Evolutionary conservation across 2,888 invertebrate genomes (phyloP), one percentile per base, ranked within the genome.

Genomic region (Archaeoteleia sp.): DNA sequence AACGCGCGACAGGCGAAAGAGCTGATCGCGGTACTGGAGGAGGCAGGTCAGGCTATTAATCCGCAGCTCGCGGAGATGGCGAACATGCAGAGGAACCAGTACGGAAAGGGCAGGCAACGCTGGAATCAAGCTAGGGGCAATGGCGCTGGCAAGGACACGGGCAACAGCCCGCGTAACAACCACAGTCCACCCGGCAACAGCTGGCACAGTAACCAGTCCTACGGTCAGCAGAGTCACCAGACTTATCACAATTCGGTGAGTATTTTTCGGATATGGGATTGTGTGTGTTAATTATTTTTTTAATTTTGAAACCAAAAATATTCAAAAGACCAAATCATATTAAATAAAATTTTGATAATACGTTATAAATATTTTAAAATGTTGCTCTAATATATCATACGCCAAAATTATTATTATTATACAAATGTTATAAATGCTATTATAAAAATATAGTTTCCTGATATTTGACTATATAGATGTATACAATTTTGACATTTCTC

Each of bases 1-100:
- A 97, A 98, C 85, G 91, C 92, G 23, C 92, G 96, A 65, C 97
- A 98, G 84, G 96, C 97, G 0, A 93, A 94, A 71, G 97, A 97
- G 79, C 87, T 98, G 70, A 91, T 98, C 51, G 92, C 94, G 15
- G 96, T 98, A 1, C 87, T 98, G 37, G 91, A 93, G 74, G 98
- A 98, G 86, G 97, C 98, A 17, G 95, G 96, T 1, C 98, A 98
- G 83, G 89, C 88, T 25, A 92, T 96, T 9, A 93, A 94, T 55
- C 90, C 92, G 0, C 92, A 92, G 77, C 87, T 97, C n/a, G 86
- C 88, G 39, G 94, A 95, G 72, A 87, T 96, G 86, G 93, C 92
- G 0, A 88, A 85, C 78, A 88, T 84, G 79, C 88, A 88, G 77
- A 86, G 87, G 51, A 86, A 83, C 13, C 85, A 86, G 45, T 85